Conservation (phyloP, 2,113 vertebrate genomes). For the Gasterosteus aculeatus region DNA sequence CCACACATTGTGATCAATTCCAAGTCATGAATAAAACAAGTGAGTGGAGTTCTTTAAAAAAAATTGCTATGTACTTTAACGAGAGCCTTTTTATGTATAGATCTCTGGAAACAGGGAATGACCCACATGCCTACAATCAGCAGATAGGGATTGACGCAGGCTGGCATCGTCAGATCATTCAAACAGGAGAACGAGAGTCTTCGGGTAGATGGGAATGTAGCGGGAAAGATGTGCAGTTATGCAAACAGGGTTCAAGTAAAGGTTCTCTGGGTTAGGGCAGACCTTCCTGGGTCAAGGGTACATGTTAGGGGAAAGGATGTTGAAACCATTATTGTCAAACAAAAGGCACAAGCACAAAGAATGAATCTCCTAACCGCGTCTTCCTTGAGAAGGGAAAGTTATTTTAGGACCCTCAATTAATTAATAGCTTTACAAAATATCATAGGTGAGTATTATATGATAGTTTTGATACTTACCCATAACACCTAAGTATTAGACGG, state of each 20-base stretch:
- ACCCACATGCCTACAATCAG: background rate
- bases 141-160: background rate
- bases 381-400: no score
- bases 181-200: background rate
- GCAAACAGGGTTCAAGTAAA: background rate
- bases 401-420: no score
- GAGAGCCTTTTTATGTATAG: background rate
- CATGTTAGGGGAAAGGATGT: no score
- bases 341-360: no score
- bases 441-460: no score
- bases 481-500: no score
- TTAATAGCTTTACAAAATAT: no score
- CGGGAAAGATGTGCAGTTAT: background rate
- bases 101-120: background rate
- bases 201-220: background rate
- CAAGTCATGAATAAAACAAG: background rate
- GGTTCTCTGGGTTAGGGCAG: background rate
- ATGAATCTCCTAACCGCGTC: no score
- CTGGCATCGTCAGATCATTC: background rate
- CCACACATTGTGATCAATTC: background rate
- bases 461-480: no score
- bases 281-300: background rate
- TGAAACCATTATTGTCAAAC: no score
- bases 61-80: background rate
- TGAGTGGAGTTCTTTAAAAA: no score